phyloP scores from a whole-genome alignment of 2,113 vertebrate species.

The Datnioides undecimradiatus region DNA sequence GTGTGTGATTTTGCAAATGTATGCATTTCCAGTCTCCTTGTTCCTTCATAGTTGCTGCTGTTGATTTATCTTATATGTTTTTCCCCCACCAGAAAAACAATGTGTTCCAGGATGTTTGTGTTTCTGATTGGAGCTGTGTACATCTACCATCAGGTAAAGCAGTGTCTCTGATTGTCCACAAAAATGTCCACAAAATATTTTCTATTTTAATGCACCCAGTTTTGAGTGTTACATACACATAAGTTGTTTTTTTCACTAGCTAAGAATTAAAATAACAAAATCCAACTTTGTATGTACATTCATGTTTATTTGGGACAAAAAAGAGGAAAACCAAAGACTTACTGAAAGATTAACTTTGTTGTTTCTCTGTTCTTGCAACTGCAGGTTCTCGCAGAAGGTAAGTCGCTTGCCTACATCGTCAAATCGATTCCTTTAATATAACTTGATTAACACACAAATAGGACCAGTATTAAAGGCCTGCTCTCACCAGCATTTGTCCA shows the following conservation, averaged over 20 bases:
- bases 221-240: neutral
- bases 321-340: neutral
- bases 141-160: constrained; percentile 51
- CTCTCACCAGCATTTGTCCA: too few relatives aligned
- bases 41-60: neutral
- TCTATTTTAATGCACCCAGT: neutral
- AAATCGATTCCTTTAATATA: too few relatives aligned
- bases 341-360: constrained; percentile 3
- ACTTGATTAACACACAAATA: neutral
- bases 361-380: constrained; percentile 28
- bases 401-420: neutral
- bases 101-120: constrained; percentile 37
- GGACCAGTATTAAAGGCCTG: neutral
- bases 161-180: neutral
- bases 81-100: constrained; percentile 37
- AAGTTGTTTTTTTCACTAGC: neutral
- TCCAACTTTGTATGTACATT: neutral
- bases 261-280: neutral
- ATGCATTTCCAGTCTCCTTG: neutral
- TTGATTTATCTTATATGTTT: neutral
- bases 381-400: constrained; percentile 49
- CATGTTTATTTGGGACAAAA: neutral
- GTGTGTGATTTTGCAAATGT: neutral
- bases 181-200: too few relatives aligned
- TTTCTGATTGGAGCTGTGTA: constrained; percentile 30